Evolutionary conservation across 2,113 vertebrate species (phyloP), one percentile per base, ranked within the genome.

Genomic region (Motacilla tschutschensis): DNA sequence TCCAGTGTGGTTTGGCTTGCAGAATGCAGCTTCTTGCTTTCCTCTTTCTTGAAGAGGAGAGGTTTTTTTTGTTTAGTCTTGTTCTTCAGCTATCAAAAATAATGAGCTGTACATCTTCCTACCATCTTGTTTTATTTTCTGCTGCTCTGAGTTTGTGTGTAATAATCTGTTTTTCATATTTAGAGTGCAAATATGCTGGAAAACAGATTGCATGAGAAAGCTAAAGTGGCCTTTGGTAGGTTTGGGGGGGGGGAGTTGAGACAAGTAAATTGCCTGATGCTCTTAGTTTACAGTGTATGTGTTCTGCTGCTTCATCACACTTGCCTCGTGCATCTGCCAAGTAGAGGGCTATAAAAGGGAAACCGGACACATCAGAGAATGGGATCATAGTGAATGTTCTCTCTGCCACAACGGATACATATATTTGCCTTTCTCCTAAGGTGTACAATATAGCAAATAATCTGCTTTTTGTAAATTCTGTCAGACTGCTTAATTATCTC

Each of bases 281-380:
- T 84, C 40, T 84, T 84, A 66, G 72, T 87, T 91, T 87, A 75
- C 66, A 70, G 44, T 46, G 25, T 54, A 59, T 86, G 47, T 79
- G 64, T 87, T 90, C 66, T 85, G 75, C 79, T 91, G 47, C 72
- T 85, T 90, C 85, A 74, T 85, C 82, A 35, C 60, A 29, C 64
- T 82, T 79, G 60, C 55, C 70, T 47, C 5, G 8, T 87, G 75
- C 57, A 59, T 73, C 78, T 89, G 78, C 71, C 63, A 59, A 63
- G 69, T 16, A 79, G 36, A 62, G 4, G 4, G 40, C 66, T 91
- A 36, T 85, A 79, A 94, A 87, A 90, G 86, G 54, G 78, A 86
- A 78, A 35, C 48, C 66, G 90, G 62, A 36, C 69, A 40, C 65
- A 57, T 44, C 47, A 66, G 62, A 76, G 62, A 81, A 65, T 46